Evolutionary conservation across 2,888 invertebrate genomes (phyloP).

Genomic region (Deroplatys truncata): DNA sequence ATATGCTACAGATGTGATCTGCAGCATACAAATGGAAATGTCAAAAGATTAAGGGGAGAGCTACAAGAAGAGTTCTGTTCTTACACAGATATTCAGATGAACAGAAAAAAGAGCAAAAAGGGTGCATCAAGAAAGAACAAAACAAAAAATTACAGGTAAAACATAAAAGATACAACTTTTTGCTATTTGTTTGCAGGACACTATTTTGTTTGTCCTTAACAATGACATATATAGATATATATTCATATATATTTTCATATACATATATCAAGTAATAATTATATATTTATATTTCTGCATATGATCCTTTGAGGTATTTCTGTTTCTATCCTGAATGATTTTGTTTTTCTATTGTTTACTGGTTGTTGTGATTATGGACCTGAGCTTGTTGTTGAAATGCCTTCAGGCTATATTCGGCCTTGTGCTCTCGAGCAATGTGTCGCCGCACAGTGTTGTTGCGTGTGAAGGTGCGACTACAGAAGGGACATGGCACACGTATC

Average conservation of each 20-base stretch:
- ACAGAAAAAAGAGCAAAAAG: neutral
- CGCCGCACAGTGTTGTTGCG: conserved; percentile 88
- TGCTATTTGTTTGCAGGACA: conserved; percentile 24
- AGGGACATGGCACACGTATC: conserved; percentile 86
- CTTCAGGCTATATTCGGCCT: conserved; percentile 65
- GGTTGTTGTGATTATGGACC: conserved; percentile 61
- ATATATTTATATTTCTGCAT: conserved; percentile 31
- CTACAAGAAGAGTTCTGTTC: conserved; percentile 21
- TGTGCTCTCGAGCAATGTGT: conserved; percentile 87
- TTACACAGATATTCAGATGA: conserved; percentile 25
- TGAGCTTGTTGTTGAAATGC: conserved; percentile 54
- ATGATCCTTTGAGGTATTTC: conserved; percentile 35
- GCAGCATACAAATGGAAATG: neutral
- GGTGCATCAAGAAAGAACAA: conserved; percentile 26
- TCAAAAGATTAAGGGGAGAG: conserved; percentile 24
- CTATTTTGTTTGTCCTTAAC: conserved; percentile 22
- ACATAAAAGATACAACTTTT: conserved; percentile 14
- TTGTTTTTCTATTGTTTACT: conserved; percentile 40
- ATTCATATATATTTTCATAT: conserved; percentile 29
- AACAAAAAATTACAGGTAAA: conserved; percentile 22
- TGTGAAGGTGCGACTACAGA: conserved; percentile 85
- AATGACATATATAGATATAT: conserved; percentile 45
- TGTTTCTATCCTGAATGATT: conserved; percentile 33
- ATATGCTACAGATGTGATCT: neutral
- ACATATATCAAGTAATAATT: conserved; percentile 31